These are phyloP conservation scores for Margarornis squamiger DNA, from an alignment of 2,797 vertebrate species.

Conservation along the genomic window DNA sequence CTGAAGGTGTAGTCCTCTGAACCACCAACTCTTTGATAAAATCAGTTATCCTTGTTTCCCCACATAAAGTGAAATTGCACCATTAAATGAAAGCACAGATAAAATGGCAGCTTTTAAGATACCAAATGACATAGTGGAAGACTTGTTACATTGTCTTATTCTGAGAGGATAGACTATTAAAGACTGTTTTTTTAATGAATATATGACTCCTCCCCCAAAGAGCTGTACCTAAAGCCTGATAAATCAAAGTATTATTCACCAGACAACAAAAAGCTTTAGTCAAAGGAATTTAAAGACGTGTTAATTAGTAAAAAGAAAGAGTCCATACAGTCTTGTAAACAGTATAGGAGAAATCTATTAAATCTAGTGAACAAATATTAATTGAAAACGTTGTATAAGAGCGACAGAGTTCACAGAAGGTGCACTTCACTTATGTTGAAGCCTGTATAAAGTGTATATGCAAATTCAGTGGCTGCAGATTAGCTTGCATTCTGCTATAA, in stretches of 20 bases:
- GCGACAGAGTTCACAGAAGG: constrained; percentile 52
- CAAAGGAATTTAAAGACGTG: constrained; percentile 56
- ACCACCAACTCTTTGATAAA: not conserved
- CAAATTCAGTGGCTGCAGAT: not conserved
- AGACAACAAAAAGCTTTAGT: constrained; percentile 16
- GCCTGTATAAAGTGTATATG: not conserved
- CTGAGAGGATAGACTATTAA: not conserved
- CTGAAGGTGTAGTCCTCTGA: not conserved
- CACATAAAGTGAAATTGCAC: not conserved
- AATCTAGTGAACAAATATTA: constrained; percentile 55
- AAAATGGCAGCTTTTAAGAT: constrained; percentile 11
- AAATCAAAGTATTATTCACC: constrained; percentile 52
- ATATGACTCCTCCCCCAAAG: not conserved
- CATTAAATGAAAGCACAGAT: constrained; percentile 5
- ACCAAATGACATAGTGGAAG: not conserved
- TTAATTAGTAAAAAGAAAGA: constrained; percentile 65
- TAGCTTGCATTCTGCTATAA: not conserved
- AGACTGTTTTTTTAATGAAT: not conserved
- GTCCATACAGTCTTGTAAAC: constrained; percentile 47
- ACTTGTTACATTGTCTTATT: not conserved
- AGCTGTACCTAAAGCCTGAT: constrained; percentile 8
- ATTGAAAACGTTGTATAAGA: constrained; percentile 15
- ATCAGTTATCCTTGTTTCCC: not conserved
- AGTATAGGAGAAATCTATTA: constrained; percentile 54
- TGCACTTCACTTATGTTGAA: constrained; percentile 34